These are phyloP conservation scores for Pheosia tremula DNA, from an alignment of 2,888 invertebrate genomes.

Conservation along the genomic window DNA sequence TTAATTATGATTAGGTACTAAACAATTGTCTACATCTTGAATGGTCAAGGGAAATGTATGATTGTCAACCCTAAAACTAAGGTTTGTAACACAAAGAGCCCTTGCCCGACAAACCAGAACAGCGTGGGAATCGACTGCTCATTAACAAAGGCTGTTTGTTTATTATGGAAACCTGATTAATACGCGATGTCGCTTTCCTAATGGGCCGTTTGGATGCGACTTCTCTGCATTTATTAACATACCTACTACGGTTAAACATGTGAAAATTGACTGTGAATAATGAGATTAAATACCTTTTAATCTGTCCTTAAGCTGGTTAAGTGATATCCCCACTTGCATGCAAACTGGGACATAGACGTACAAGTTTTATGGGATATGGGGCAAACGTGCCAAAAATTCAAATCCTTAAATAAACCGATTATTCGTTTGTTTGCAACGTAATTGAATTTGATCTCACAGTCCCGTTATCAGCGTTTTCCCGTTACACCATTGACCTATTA, in stretches of 20 bases:
- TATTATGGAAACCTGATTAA: constrained; percentile 29
- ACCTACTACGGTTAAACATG: no score
- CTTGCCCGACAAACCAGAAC: constrained; percentile 15
- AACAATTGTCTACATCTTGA: no score
- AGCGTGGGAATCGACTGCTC: constrained; percentile 30
- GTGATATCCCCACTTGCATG: no score
- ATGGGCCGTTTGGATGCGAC: constrained; percentile 16
- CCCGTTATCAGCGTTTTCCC: neutral
- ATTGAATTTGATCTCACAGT: neutral
- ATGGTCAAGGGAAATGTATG: neutral
- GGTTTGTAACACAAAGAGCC: constrained; percentile 13
- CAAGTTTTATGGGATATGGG: no score
- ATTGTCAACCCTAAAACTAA: neutral
- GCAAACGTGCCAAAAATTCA: neutral
- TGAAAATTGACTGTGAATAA: no score
- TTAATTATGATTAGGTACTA: no score
- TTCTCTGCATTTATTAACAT: constrained; percentile 8
- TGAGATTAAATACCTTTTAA: no score
- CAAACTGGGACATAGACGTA: no score
- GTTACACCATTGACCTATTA: neutral
- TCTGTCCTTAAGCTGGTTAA: no score
- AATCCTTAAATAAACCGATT: neutral
- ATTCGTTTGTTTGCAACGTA: neutral
- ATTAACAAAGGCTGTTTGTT: constrained; percentile 16
- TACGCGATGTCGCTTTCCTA: constrained; percentile 19